phyloP scores from a whole-genome alignment of 2,888 invertebrate species.

The Operophtera brumata region DNA sequence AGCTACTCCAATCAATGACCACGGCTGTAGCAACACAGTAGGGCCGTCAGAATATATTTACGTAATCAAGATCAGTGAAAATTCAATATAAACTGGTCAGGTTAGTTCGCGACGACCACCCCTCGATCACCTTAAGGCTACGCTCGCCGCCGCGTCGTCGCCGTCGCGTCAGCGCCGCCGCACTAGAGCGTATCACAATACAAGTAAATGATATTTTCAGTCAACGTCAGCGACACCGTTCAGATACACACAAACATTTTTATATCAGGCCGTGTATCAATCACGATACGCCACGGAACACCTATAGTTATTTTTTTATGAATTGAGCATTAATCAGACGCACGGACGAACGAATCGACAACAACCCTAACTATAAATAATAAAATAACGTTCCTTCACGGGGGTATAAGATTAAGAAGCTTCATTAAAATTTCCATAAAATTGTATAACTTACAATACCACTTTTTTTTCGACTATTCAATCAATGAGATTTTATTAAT shows the following conservation, averaged over 20 bases:
- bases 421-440: conserved; percentile 74
- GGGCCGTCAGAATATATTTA: too few relatives aligned
- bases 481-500: conserved; percentile 52
- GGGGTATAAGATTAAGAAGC: conserved; percentile 73
- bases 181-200: conserved; percentile 42
- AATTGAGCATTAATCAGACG: conserved; percentile 75
- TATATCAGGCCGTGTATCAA: conserved; percentile 63
- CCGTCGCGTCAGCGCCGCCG: conserved; percentile 19
- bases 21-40: too few relatives aligned
- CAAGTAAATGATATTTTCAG: conserved; percentile 47
- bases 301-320: conserved; percentile 61
- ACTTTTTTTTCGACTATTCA: conserved; percentile 52
- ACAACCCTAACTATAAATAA: conserved; percentile 59
- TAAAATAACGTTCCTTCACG: conserved; percentile 50
- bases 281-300: conserved; percentile 58
- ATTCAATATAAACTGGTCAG: conserved; percentile 15
- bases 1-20: too few relatives aligned
- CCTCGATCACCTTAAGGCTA: conserved; percentile 34
- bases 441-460: conserved; percentile 57
- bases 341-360: conserved; percentile 75
- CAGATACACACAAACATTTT: conserved; percentile 41
- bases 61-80: too few relatives aligned
- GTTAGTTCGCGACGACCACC: conserved; percentile 33
- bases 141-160: conserved; percentile 23
- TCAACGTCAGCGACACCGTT: conserved; percentile 42